Conservation (phyloP, 2,113 vertebrate species). For the Raja brachyura region DNA sequence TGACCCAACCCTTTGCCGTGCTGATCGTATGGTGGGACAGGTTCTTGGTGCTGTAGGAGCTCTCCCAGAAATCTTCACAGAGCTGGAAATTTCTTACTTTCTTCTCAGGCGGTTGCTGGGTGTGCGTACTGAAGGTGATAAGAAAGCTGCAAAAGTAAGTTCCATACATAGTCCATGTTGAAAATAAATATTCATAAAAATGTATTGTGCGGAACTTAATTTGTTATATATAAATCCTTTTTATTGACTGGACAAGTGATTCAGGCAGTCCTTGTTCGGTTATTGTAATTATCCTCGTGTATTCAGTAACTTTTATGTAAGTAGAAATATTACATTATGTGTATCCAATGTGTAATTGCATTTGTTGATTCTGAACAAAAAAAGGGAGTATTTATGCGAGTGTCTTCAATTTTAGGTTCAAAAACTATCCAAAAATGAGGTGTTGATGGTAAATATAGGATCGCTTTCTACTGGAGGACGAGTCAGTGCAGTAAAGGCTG, state of each 20-base stretch:
- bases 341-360: not conserved
- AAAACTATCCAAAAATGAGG: slow-evolving; percentile 96
- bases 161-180: not conserved
- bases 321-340: not conserved
- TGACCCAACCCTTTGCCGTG: slow-evolving; percentile 90
- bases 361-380: not conserved
- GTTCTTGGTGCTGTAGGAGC: slow-evolving; percentile 92
- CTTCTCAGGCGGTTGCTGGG: slow-evolving; percentile 83
- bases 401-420: slow-evolving; percentile 69
- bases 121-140: slow-evolving; percentile 94
- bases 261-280: too few species aligned
- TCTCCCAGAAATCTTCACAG: slow-evolving; percentile 94
- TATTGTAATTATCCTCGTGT: not conserved
- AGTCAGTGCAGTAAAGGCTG: slow-evolving; percentile 94
- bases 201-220: not conserved
- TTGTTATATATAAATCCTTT: not conserved
- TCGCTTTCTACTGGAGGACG: slow-evolving; percentile 91
- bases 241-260: not conserved
- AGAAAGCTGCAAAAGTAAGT: slow-evolving; percentile 91
- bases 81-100: slow-evolving; percentile 96
- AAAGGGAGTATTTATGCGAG: slow-evolving; percentile 27
- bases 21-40: slow-evolving; percentile 96
- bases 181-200: not conserved
- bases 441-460: slow-evolving; percentile 98
- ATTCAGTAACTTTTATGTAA: not conserved